These are phyloP conservation scores for Lanius ludovicianus DNA, from an alignment of 2,113 vertebrate genomes.

Conservation along the genomic window DNA sequence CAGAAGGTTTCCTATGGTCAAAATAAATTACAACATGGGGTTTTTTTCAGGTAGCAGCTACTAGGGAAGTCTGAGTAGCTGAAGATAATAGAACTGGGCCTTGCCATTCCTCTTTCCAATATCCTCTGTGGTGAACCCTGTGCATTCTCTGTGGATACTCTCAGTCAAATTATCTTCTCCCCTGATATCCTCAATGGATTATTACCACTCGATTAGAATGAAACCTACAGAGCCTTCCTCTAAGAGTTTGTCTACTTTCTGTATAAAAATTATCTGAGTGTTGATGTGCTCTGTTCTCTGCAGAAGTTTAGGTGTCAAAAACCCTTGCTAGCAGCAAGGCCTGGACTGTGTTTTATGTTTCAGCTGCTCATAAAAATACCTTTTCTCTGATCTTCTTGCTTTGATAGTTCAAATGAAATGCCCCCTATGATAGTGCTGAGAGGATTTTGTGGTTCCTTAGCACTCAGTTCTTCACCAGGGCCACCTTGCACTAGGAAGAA, in stretches of 20 bases:
- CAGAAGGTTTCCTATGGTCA: not conserved
- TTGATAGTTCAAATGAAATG: not conserved
- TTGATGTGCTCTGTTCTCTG: not conserved
- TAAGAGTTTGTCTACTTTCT: not conserved
- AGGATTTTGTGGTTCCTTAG: not conserved
- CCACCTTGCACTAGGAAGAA: not conserved
- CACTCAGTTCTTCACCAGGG: not conserved
- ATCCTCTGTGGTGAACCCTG: not conserved
- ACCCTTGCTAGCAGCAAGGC: not conserved
- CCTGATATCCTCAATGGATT: not conserved
- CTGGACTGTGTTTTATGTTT: not conserved
- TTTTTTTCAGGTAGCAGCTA: not conserved
- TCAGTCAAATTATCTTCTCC: not conserved
- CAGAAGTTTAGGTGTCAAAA: not conserved
- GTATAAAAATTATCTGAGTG: not conserved
- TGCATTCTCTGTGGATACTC: not conserved
- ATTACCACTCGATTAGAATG: not conserved
- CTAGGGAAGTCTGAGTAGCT: not conserved
- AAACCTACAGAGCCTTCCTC: not conserved
- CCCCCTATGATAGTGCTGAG: fast-evolving
- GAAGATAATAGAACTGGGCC: not conserved
- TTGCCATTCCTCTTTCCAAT: not conserved
- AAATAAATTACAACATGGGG: not conserved
- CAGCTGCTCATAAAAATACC: not conserved
- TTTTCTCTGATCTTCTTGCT: not conserved